phyloP scores from a whole-genome alignment of 2,113 vertebrate species.

The Anthoscopus minutus region DNA sequence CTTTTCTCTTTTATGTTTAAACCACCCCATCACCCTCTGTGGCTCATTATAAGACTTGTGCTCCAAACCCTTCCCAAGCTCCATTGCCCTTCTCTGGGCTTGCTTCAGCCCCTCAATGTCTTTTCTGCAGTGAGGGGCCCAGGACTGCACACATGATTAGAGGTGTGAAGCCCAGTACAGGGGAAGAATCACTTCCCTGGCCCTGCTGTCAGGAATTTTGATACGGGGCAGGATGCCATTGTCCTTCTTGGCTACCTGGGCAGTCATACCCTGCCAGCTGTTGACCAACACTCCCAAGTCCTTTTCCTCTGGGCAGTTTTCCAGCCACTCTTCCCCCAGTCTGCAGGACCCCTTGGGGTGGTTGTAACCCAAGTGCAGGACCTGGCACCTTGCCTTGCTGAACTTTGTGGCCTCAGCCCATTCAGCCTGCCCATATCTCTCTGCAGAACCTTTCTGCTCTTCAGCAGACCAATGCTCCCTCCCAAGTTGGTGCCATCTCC shows the following conservation, averaged over 20 bases:
- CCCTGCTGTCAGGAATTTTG: not conserved
- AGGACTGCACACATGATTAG: not conserved
- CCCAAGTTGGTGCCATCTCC: not conserved
- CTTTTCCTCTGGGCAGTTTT: not conserved
- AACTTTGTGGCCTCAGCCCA: not conserved
- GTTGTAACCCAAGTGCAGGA: not conserved
- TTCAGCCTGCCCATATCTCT: not conserved
- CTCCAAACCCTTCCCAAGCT: not conserved
- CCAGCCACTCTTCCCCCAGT: not conserved
- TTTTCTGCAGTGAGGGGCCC: not conserved
- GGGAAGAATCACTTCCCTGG: too few relatives aligned
- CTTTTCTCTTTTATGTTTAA: not conserved
- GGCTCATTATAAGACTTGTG: not conserved
- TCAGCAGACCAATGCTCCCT: not conserved
- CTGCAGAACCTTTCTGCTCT: not conserved
- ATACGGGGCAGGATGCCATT: not conserved
- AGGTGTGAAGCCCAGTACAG: not conserved
- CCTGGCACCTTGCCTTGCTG: not conserved
- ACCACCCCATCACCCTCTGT: not conserved
- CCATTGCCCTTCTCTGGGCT: not conserved
- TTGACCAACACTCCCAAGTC: not conserved
- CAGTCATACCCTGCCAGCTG: too few relatives aligned
- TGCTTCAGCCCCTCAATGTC: not conserved
- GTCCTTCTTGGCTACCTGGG: too few relatives aligned
- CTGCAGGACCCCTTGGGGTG: not conserved